A percentile compares a stretch with the other conserved stretches of the same genome.
Conservation (phyloP, 2,113 vertebrate genomes). For the Oreochromis tanganicae region DNA sequence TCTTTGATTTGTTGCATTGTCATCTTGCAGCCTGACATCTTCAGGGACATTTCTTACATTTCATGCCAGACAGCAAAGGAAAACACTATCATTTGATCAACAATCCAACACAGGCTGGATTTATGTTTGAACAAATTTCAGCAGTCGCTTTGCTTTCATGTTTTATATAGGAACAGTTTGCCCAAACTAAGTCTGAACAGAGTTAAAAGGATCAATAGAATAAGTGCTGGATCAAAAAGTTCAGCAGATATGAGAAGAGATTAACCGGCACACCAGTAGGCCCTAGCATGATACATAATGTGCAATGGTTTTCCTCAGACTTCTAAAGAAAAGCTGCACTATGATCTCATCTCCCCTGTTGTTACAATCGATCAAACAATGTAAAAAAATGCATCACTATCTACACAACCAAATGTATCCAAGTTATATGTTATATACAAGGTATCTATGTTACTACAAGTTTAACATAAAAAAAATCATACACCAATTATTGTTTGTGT, state of each 20-base stretch:
- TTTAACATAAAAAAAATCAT: not conserved
- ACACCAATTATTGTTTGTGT: not conserved
- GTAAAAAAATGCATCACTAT: not conserved
- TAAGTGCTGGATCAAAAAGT: not conserved
- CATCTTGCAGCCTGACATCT: not conserved
- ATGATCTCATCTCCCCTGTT: not conserved
- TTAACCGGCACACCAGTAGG: not conserved
- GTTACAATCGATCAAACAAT: not conserved
- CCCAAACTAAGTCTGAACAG: not conserved
- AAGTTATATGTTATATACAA: not conserved
- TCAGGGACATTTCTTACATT: not conserved
- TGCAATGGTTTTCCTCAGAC: not conserved
- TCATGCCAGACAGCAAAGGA: not conserved
- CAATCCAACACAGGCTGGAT: not conserved
- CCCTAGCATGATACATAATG: not conserved
- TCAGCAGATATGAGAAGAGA: not conserved
- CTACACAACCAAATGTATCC: not conserved
- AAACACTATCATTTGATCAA: not conserved
- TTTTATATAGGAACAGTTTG: not conserved
- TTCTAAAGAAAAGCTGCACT: not conserved
- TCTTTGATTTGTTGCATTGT: not conserved
- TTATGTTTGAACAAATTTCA: not conserved
- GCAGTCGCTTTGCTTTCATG: not conserved
- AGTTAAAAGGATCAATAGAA: not conserved
- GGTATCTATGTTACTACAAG: not conserved